These are phyloP conservation scores for Hemicentrotus pulcherrimus DNA, from an alignment of 35 echinoderm and acorn worm species.

Conservation along the genomic window DNA sequence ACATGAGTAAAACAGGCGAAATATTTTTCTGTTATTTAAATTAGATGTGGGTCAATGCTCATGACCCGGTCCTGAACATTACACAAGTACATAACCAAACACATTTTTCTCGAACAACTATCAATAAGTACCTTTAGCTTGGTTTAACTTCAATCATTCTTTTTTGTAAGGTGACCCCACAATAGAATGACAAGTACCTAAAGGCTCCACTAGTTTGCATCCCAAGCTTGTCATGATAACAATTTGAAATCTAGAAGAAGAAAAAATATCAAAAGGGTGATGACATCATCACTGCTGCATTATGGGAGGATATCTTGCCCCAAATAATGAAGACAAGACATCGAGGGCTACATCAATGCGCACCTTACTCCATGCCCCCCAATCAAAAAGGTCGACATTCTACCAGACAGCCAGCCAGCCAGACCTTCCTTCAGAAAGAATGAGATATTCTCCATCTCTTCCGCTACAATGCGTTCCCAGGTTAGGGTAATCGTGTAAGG, in stretches of 20 bases:
- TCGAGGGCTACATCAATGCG: neutral
- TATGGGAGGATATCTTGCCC: neutral
- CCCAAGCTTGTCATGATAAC: neutral
- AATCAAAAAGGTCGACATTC: neutral
- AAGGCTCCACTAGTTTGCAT: neutral
- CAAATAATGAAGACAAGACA: neutral
- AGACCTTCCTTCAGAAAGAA: neutral
- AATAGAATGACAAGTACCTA: too few species aligned
- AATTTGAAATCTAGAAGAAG: too few species aligned
- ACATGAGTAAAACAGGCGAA: too few species aligned
- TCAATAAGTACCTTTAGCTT: too few species aligned
- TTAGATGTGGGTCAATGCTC: too few species aligned
- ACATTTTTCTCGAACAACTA: too few species aligned
- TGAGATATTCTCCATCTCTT: neutral
- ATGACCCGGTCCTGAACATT: too few species aligned
- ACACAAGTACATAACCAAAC: too few species aligned
- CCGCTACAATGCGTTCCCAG: neutral
- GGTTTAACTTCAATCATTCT: too few species aligned
- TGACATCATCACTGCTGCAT: neutral
- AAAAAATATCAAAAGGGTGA: too few species aligned
- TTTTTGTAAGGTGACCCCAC: too few species aligned
- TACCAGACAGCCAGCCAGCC: neutral
- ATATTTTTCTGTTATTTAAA: too few species aligned
- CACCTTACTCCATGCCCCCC: neutral
- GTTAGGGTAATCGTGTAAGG: neutral